Percentiles rank a stretch among this genome's conserved stretches.
These are phyloP conservation scores for Hyposoter didymator DNA, from an alignment of 2,888 invertebrate species.

Conservation along the genomic window DNA sequence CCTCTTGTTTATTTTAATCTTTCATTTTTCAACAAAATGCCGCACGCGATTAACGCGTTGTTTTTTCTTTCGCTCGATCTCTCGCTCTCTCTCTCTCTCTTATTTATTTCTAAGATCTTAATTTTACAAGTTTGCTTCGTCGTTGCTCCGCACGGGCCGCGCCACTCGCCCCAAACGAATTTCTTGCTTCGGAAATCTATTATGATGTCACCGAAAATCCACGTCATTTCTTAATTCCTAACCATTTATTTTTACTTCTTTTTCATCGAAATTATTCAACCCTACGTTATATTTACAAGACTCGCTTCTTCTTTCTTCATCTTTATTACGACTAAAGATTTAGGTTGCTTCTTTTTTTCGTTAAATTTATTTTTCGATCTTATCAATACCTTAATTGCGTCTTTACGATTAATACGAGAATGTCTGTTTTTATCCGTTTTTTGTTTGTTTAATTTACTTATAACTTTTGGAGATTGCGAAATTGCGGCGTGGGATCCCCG, in stretches of 20 bases:
- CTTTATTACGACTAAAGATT: constrained; percentile 63
- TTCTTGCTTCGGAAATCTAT: constrained; percentile 20
- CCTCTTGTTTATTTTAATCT: constrained; percentile 63
- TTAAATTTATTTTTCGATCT: constrained; percentile 51
- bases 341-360: constrained; percentile 26
- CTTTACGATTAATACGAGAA: constrained; percentile 55
- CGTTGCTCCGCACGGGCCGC: constrained; percentile 70
- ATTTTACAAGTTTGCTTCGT: constrained; percentile 77
- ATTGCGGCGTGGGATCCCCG: constrained; percentile 25
- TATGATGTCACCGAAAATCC: constrained; percentile 35
- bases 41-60: constrained; percentile 61
- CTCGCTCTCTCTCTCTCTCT: constrained; percentile 53
- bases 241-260: constrained; percentile 59
- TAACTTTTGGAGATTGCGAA: constrained; percentile 21
- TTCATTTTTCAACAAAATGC: constrained; percentile 67
- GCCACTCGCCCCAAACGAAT: constrained; percentile 70
- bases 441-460: constrained; percentile 39
- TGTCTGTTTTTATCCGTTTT: constrained; percentile 55
- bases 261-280: constrained; percentile 60
- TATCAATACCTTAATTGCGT: constrained; percentile 59
- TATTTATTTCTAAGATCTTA: constrained; percentile 79
- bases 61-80: constrained; percentile 46
- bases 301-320: constrained; percentile 48
- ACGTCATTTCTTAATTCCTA: constrained; percentile 59
- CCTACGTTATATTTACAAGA: constrained; percentile 74